Conservation (phyloP, 2,888 invertebrate species). For the Amphipoea lucens region DNA sequence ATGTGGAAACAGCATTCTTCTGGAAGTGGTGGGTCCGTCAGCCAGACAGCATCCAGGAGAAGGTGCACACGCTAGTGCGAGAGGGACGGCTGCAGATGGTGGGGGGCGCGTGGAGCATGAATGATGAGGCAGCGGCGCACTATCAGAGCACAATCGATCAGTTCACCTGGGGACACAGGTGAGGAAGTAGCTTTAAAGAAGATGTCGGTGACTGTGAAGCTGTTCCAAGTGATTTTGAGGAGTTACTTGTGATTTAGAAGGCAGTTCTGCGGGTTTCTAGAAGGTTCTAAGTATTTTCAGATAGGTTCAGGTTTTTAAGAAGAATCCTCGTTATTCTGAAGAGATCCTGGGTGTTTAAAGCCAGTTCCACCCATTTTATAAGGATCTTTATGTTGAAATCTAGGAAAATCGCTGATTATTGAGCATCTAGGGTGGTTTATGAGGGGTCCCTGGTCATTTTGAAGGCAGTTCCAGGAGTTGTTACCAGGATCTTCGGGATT, state of each 20-base stretch:
- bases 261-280: background rate
- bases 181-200: constrained; percentile 22
- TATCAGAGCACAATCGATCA: constrained; percentile 94
- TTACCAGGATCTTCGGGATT: too few relatives aligned
- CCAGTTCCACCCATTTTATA: background rate
- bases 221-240: background rate
- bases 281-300: background rate
- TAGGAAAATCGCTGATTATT: background rate
- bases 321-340: background rate
- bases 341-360: background rate
- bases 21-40: constrained; percentile 96
- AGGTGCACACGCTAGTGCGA: constrained; percentile 92
- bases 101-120: constrained; percentile 96
- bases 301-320: background rate
- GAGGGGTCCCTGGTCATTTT: background rate
- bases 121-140: constrained; percentile 93
- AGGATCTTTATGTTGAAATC: background rate
- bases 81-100: constrained; percentile 94
- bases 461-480: background rate
- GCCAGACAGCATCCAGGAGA: constrained; percentile 87
- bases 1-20: constrained; percentile 96
- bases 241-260: background rate
- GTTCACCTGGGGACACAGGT: constrained; percentile 93
- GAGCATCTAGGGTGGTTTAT: background rate
- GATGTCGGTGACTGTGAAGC: too few relatives aligned